Percentiles rank a stretch among this genome's conserved stretches.
Evolutionary conservation across 1,140 invertebrate species (phyloP).

Genomic region (Globodera rostochiensis): DNA sequence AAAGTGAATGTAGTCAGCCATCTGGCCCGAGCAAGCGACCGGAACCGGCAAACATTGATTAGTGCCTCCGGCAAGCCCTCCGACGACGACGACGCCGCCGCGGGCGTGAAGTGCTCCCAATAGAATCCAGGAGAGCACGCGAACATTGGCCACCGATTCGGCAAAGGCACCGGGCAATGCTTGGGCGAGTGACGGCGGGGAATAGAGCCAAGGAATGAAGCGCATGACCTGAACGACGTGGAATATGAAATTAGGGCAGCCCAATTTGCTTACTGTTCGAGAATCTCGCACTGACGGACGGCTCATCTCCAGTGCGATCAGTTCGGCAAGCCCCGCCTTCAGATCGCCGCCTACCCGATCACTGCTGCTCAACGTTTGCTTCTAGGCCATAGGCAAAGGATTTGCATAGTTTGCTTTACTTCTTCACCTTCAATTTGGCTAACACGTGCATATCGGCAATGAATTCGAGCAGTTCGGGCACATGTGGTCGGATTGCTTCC

Average conservation of each 20-base stretch:
- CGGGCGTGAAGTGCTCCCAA: conserved; percentile 88
- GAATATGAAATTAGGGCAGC: no score
- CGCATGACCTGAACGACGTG: conserved; percentile 33
- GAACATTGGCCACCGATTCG: conserved; percentile 90
- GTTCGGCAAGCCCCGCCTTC: conserved; percentile 73
- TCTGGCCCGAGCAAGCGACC: conserved; percentile 84
- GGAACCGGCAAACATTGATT: conserved; percentile 82
- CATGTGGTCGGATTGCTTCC: conserved; percentile 86
- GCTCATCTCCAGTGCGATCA: conserved; percentile 61
- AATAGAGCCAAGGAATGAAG: conserved; percentile 64
- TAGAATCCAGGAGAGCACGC: conserved; percentile 90
- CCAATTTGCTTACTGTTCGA: conserved; percentile 49
- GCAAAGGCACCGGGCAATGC: conserved; percentile 85
- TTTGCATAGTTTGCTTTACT: not conserved
- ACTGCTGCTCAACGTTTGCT: conserved; percentile 75
- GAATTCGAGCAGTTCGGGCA: conserved; percentile 92
- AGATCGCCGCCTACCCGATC: conserved; percentile 70
- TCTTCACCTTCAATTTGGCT: conserved; percentile 86
- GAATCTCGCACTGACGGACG: conserved; percentile 55
- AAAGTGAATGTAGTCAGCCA: conserved; percentile 92
- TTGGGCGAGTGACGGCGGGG: conserved; percentile 61
- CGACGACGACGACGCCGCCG: conserved; percentile 62
- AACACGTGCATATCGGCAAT: conserved; percentile 92
- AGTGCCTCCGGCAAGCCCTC: conserved; percentile 35
- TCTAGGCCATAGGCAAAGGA: conserved; percentile 69